Percentiles rank a stretch among this genome's conserved stretches.
Evolutionary conservation across 2,113 vertebrate species (phyloP).

Genomic region (Lepus timidus): DNA sequence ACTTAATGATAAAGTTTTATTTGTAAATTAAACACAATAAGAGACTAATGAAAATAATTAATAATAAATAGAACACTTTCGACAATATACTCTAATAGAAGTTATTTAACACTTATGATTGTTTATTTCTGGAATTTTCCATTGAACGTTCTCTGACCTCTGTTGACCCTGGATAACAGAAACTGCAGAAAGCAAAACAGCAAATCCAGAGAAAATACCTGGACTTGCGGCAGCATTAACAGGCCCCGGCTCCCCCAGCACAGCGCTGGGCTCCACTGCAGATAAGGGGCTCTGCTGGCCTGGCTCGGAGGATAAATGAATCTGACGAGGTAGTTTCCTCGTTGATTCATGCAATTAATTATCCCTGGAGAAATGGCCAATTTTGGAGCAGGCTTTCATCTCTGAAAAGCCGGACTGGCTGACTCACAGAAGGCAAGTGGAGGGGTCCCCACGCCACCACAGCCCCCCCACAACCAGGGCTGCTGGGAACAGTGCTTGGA

Average conservation of each 20-base stretch:
- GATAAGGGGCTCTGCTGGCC: neutral
- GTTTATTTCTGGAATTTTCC: neutral
- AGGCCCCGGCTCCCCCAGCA: neutral
- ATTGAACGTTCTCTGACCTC: neutral
- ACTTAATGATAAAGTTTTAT: neutral
- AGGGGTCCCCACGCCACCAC: neutral
- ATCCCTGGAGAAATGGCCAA: constrained; percentile 55
- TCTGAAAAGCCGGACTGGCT: constrained; percentile 54
- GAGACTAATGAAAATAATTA: neutral
- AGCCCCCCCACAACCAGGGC: neutral
- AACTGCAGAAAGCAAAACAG: neutral
- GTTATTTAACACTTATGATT: neutral
- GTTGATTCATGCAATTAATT: constrained; percentile 36
- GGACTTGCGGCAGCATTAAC: neutral
- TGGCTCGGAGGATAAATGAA: constrained; percentile 5
- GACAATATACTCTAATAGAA: neutral
- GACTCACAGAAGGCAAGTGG: constrained; percentile 20
- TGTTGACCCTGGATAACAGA: neutral
- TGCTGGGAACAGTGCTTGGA: neutral
- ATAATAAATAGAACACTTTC: constrained; percentile 6
- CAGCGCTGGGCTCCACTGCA: neutral
- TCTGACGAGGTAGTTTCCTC: constrained; percentile 24
- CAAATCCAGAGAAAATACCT: neutral
- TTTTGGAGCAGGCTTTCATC: constrained; percentile 8
- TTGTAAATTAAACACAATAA: constrained; percentile 3